phyloP scores from a whole-genome alignment of 2,888 invertebrate species.

The Laspeyria flexula region DNA sequence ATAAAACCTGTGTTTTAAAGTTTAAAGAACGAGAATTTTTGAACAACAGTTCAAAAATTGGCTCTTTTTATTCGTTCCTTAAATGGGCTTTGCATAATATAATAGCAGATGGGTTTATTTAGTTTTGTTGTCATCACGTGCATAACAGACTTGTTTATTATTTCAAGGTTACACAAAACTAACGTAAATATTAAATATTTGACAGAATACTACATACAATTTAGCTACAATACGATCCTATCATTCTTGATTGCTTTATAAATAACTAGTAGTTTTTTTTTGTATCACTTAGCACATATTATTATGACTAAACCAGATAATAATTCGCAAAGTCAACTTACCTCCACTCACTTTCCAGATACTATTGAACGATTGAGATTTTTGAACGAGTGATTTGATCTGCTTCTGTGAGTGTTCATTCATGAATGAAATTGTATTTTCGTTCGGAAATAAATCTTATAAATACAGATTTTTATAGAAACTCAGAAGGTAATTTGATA shows the following conservation, averaged over 20 bases:
- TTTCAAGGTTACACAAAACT: slow-evolving; percentile 61
- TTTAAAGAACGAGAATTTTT: too few species aligned
- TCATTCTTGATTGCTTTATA: background rate
- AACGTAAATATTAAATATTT: slow-evolving; percentile 31
- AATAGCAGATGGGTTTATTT: slow-evolving; percentile 7
- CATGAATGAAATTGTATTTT: slow-evolving; percentile 9
- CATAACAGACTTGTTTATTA: slow-evolving; percentile 49
- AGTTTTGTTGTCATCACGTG: slow-evolving; percentile 66
- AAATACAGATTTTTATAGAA: too few species aligned
- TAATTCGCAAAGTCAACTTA: slow-evolving; percentile 52
- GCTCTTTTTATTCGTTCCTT: too few species aligned
- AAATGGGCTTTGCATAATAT: background rate
- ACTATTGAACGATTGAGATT: slow-evolving; percentile 40
- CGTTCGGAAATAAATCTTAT: slow-evolving; percentile 40
- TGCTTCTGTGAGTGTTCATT: slow-evolving; percentile 15
- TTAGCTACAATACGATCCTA: background rate
- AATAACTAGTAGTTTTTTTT: background rate
- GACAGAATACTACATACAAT: slow-evolving; percentile 2
- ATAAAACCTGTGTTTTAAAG: too few species aligned
- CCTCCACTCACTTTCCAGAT: slow-evolving; percentile 45
- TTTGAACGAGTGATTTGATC: slow-evolving; percentile 15
- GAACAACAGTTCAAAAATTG: too few species aligned
- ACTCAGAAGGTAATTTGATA: too few species aligned
- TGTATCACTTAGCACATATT: background rate
- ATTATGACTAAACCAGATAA: slow-evolving; percentile 15